These are phyloP conservation scores for Eudyptes chrysolophus DNA, from an alignment of 2,113 vertebrate species.

Conservation along the genomic window DNA sequence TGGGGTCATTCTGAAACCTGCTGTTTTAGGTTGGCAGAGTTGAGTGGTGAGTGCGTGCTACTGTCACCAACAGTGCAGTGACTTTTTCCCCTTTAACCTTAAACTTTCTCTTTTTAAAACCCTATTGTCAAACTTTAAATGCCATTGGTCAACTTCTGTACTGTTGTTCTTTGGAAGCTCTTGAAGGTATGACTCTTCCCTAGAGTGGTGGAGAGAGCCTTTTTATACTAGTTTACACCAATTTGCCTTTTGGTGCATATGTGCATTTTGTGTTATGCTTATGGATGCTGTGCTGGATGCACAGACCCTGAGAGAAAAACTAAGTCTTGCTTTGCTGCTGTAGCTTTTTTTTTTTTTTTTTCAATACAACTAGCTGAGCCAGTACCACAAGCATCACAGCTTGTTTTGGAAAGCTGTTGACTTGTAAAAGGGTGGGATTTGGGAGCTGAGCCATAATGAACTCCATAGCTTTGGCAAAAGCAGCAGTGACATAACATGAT, in stretches of 20 bases:
- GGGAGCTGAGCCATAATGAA: background rate
- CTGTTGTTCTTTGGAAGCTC: background rate
- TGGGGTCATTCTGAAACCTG: constrained; percentile 19
- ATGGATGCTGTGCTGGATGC: background rate
- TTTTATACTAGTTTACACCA: background rate
- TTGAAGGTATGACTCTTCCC: background rate
- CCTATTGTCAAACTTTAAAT: background rate
- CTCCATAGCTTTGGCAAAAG: background rate
- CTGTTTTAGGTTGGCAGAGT: background rate
- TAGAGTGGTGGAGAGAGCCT: background rate
- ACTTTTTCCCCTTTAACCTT: background rate
- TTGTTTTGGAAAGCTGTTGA: background rate
- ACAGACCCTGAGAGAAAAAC: background rate
- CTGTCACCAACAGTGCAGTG: background rate
- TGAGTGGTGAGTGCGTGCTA: background rate
- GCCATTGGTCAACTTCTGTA: background rate
- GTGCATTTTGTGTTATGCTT: background rate
- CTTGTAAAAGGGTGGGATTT: background rate
- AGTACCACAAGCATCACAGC: background rate
- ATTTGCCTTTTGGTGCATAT: background rate
- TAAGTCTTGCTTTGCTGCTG: background rate
- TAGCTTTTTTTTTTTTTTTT: background rate
- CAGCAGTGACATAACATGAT: background rate
- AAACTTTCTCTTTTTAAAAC: background rate
- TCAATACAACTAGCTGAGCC: background rate